phyloP scores from a whole-genome alignment of 2,888 invertebrate genomes.

The Criorhina ranunculi region DNA sequence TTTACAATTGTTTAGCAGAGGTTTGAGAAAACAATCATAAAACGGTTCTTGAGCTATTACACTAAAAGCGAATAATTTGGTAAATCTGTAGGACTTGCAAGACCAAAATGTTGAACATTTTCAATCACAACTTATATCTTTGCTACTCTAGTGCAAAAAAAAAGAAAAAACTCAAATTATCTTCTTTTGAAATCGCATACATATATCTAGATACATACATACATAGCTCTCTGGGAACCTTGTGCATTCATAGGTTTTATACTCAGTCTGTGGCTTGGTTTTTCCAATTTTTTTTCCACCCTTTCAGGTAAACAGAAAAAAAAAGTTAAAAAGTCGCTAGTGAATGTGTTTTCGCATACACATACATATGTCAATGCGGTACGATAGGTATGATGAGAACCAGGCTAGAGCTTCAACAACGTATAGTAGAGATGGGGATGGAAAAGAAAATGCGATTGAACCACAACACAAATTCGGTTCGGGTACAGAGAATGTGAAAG shows the following conservation, averaged over 20 bases:
- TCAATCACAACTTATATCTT: conserved; percentile 11
- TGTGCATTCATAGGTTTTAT: conserved; percentile 5
- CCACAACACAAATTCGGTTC: conserved; percentile 6
- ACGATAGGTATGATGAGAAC: conserved; percentile 35
- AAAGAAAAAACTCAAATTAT: conserved; percentile 5
- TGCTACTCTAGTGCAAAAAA: conserved; percentile 6
- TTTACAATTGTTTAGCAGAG: no score
- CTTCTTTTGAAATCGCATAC: conserved; percentile 4
- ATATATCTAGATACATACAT: neutral
- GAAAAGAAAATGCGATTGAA: conserved; percentile 11
- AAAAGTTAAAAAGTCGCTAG: conserved; percentile 20
- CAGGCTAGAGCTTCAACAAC: conserved; percentile 39
- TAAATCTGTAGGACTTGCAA: no score
- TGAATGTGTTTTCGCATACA: conserved; percentile 32
- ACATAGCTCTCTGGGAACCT: conserved; percentile 4
- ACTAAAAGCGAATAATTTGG: no score
- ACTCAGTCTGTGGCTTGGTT: conserved; percentile 8
- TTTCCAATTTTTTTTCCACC: neutral
- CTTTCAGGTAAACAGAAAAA: conserved; percentile 32
- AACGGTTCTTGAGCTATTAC: no score
- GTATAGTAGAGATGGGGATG: conserved; percentile 5
- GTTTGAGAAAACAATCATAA: no score
- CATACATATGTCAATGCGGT: neutral
- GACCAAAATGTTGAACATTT: no score
- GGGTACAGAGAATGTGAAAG: neutral